These are phyloP conservation scores for Phymorhynchus buccinoides DNA, from an alignment of 1,140 invertebrate species.

Conservation along the genomic window DNA sequence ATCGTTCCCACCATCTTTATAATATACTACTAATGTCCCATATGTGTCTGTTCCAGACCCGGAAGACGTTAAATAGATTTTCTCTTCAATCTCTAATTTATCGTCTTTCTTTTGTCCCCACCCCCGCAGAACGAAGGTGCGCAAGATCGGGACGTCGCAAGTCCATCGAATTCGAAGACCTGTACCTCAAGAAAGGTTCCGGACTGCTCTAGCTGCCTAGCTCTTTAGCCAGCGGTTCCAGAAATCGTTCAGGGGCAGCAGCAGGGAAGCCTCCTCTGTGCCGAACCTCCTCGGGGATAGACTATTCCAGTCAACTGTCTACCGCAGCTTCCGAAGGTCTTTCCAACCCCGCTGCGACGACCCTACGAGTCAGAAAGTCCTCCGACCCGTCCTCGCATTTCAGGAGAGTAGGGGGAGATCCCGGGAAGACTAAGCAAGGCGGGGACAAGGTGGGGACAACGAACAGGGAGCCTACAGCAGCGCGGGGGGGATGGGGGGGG, in stretches of 20 bases:
- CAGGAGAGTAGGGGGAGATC: background rate
- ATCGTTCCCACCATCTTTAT: too few species aligned
- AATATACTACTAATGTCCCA: too few species aligned
- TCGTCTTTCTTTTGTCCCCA: too few species aligned
- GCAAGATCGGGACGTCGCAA: slow-evolving; percentile 35
- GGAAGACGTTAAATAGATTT: too few species aligned
- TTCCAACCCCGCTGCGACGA: too few species aligned
- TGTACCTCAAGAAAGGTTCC: slow-evolving; percentile 5
- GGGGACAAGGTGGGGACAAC: background rate
- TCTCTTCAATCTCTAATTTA: too few species aligned
- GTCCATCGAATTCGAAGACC: slow-evolving; percentile 45
- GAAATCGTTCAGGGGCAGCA: background rate
- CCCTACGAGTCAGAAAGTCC: background rate
- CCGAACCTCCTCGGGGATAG: background rate
- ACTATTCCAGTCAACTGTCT: background rate
- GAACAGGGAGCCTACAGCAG: background rate
- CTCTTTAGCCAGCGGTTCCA: background rate
- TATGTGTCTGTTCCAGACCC: too few species aligned
- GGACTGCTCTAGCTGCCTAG: slow-evolving; percentile 19
- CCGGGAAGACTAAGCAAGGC: background rate
- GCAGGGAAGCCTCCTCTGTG: background rate
- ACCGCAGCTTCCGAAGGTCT: background rate
- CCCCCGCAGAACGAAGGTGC: slow-evolving; percentile 15
- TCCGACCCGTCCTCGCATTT: slow-evolving; percentile 25
- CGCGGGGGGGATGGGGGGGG: too few species aligned